Percentiles rank a stretch among this genome's conserved stretches.
phyloP scores from a whole-genome alignment of 2,888 invertebrate species.

The Liposcelis brunnea region DNA sequence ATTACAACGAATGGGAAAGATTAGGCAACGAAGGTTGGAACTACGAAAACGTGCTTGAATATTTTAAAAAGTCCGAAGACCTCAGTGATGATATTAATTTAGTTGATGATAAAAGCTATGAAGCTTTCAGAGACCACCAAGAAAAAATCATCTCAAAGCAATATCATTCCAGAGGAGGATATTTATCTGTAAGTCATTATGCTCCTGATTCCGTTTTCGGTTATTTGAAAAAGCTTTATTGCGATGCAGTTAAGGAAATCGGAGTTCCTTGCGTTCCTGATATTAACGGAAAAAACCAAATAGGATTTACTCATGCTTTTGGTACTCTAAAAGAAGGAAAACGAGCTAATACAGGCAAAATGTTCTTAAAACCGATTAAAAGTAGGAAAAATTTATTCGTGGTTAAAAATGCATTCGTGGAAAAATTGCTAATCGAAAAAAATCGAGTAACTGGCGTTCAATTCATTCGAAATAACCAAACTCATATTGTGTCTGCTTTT shows the following conservation, averaged over 20 bases:
- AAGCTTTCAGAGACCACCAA: too few species aligned
- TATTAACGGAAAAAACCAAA: slow-evolving; percentile 18
- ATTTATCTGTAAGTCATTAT: background rate
- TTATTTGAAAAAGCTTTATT: background rate
- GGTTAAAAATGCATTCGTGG: background rate
- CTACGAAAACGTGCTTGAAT: slow-evolving; percentile 21
- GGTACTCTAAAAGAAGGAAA: slow-evolving; percentile 23
- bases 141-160: too few species aligned
- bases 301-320: slow-evolving; percentile 23
- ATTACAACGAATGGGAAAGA: slow-evolving; percentile 25
- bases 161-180: slow-evolving; percentile 19
- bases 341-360: slow-evolving; percentile 23
- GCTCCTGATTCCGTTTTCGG: too few species aligned
- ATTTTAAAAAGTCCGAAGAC: slow-evolving; percentile 24
- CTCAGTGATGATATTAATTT: slow-evolving; percentile 17
- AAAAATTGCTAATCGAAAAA: background rate
- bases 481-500: slow-evolving; percentile 21
- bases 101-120: background rate
- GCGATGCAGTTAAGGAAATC: background rate
- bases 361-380: background rate
- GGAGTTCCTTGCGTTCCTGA: background rate
- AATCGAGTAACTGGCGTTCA: background rate
- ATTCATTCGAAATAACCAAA: background rate
- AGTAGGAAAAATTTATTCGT: background rate
- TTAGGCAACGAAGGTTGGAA: slow-evolving; percentile 27